A percentile compares a stretch with the other conserved stretches of the same genome.
phyloP scores from a whole-genome alignment of 2,888 invertebrate species.

The Aquatica leii region DNA sequence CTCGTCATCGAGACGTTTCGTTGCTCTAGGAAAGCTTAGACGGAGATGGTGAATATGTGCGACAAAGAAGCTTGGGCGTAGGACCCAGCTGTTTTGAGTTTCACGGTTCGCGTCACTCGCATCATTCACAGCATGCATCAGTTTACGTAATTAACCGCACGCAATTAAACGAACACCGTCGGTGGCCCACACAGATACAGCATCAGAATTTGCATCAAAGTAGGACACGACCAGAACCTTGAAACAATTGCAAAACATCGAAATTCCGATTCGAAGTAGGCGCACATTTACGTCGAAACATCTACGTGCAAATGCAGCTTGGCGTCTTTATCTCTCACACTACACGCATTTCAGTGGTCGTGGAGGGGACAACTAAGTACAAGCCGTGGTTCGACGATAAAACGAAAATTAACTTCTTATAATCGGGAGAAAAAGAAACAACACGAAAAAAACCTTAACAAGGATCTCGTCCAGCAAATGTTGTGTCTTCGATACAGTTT shows the following conservation, averaged over 20 bases:
- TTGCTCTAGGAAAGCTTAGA: constrained; percentile 30
- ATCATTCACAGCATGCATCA: constrained; percentile 23
- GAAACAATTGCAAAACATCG: neutral
- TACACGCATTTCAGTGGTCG: constrained; percentile 23
- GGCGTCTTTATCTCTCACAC: constrained; percentile 19
- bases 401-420: constrained; percentile 29
- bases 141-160: constrained; percentile 19
- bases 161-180: neutral
- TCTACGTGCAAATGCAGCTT: neutral
- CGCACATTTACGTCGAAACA: neutral
- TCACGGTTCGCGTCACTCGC: constrained; percentile 35
- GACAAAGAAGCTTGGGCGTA: constrained; percentile 27
- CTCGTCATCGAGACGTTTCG: constrained; percentile 38
- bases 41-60: constrained; percentile 16
- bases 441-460: constrained; percentile 15
- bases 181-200: neutral
- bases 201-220: neutral
- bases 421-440: constrained; percentile 10
- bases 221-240: too few species aligned
- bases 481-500: constrained; percentile 26
- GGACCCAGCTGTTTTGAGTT: constrained; percentile 41
- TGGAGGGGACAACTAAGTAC: constrained; percentile 28
- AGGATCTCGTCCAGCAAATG: constrained; percentile 25
- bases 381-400: constrained; percentile 31
- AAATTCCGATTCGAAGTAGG: neutral